A percentile compares a stretch with the other conserved stretches of the same genome.
These are phyloP conservation scores for Nesoenas mayeri DNA, from an alignment of 2,113 vertebrate genomes.

Conservation along the genomic window DNA sequence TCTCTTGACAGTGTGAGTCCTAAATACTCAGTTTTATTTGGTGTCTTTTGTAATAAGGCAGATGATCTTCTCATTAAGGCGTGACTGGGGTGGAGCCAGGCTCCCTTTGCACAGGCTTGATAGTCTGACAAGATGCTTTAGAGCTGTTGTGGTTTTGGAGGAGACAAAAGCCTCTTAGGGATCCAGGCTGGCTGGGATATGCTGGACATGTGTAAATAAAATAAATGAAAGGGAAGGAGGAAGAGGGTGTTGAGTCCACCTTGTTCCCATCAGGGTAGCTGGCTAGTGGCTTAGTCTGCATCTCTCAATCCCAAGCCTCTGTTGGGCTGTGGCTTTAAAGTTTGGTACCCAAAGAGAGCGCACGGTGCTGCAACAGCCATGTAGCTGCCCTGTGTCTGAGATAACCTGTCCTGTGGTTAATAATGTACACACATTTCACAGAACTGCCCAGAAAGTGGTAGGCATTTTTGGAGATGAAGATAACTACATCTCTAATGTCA, in stretches of 20 bases:
- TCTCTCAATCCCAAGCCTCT: background rate
- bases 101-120: background rate
- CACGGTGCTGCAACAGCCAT: rapidly evolving
- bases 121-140: background rate
- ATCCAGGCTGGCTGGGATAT: background rate
- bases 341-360: background rate
- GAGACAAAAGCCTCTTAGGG: background rate
- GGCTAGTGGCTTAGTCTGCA: background rate
- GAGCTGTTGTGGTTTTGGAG: background rate
- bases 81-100: background rate
- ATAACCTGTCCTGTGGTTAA: background rate
- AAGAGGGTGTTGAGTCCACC: background rate
- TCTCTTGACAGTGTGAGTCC: background rate
- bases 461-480: background rate
- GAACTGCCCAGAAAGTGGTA: background rate
- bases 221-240: background rate
- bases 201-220: background rate
- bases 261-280: background rate
- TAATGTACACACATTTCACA: background rate
- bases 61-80: background rate
- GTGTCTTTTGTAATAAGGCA: background rate
- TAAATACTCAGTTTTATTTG: background rate
- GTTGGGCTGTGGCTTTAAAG: background rate
- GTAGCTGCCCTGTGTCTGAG: background rate
- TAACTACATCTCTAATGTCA: background rate